A percentile compares a stretch with the other conserved stretches of the same genome.
These are phyloP conservation scores for Meloe dianella DNA, from an alignment of 2,888 invertebrate genomes.

Conservation along the genomic window DNA sequence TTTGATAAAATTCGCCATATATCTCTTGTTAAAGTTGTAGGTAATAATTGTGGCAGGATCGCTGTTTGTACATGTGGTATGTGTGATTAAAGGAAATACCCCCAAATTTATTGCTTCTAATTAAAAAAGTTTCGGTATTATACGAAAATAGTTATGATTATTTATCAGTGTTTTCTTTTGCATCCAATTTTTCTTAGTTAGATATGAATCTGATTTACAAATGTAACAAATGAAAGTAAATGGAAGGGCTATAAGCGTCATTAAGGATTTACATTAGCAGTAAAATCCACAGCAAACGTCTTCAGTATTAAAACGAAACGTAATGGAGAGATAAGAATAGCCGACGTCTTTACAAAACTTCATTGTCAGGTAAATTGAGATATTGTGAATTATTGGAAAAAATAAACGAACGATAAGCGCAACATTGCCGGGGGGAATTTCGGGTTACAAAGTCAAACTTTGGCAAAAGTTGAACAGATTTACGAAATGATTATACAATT, in stretches of 20 bases:
- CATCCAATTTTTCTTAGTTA: not conserved
- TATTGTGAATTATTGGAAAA: not conserved
- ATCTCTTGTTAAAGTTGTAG: not conserved
- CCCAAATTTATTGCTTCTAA: not conserved
- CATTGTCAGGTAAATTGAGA: not conserved
- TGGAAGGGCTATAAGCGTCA: not conserved
- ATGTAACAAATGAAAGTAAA: conserved; percentile 1
- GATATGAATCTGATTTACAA: not conserved
- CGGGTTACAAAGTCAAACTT: not conserved
- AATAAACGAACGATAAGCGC: not conserved
- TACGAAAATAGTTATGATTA: not conserved
- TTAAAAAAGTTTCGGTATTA: not conserved
- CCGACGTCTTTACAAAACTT: not conserved
- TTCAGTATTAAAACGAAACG: not conserved
- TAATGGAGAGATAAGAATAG: not conserved
- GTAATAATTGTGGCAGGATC: not conserved
- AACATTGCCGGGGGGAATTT: not conserved
- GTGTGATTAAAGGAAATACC: not conserved
- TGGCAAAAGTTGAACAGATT: not conserved
- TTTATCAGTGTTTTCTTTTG: not conserved
- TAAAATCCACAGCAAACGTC: not conserved
- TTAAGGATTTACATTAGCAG: not conserved
- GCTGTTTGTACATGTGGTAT: too few relatives aligned
- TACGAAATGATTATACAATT: not conserved
- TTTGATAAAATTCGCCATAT: not conserved